phyloP scores from a whole-genome alignment of 2,888 invertebrate genomes.

The Brenthis daphne region DNA sequence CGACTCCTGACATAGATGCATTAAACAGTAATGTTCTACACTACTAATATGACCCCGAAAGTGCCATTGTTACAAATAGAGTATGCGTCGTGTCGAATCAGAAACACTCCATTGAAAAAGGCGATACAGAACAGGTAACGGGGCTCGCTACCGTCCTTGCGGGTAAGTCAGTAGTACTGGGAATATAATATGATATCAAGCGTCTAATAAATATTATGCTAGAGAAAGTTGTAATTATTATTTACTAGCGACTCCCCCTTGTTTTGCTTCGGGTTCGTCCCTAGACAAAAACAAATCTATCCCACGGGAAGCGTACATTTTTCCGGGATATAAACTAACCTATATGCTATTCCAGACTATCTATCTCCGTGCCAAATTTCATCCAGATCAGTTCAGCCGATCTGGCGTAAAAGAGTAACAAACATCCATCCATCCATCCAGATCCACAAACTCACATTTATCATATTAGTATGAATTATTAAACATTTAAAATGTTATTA shows the following conservation, averaged over 20 bases:
- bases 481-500: too few species aligned
- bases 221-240: constrained; percentile 5
- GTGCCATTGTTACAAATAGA: constrained; percentile 70
- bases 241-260: not conserved
- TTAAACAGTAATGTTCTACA: constrained; percentile 57
- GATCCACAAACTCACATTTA: too few species aligned
- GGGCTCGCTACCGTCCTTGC: constrained; percentile 51
- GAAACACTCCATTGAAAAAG: constrained; percentile 71
- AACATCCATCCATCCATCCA: too few species aligned
- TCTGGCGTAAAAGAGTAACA: too few species aligned
- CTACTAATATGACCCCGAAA: constrained; percentile 69
- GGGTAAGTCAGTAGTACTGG: constrained; percentile 53
- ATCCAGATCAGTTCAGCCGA: too few species aligned
- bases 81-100: constrained; percentile 74
- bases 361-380: too few species aligned
- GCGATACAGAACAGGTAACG: constrained; percentile 76
- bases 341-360: too few species aligned
- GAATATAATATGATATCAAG: constrained; percentile 42
- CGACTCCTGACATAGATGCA: constrained; percentile 72
- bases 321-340: too few species aligned
- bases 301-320: too few species aligned
- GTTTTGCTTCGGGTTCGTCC: too few species aligned
- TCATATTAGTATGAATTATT: too few species aligned
- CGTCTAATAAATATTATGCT: not conserved
- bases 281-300: too few species aligned